Base-by-base conservation (phyloP, 92 coral and sea anemone species). In the Zoanthus solanderi region DNA sequence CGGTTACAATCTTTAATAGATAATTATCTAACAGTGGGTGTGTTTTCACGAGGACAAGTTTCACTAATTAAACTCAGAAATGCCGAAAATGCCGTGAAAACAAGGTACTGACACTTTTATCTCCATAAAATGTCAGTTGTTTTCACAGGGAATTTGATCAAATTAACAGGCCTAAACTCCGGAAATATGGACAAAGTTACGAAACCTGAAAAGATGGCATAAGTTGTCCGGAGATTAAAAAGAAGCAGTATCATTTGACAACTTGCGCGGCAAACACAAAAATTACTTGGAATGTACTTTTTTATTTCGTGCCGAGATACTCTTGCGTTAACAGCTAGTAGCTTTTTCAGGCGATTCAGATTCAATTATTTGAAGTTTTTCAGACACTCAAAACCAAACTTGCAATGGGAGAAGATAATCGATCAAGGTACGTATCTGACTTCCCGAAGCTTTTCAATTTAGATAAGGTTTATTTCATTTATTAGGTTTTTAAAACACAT, bases 171-270 rank as follows among this genome's bases (percentile, higher is more conserved):
- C 79, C 79, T 75, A 75, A 46, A 75, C 60, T 47, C 79, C 79
- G 57, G 58, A 75, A 75, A 75, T 75, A 75, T 3, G 79, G 61
- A 75, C 61, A 75, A 75, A 75, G 79, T 75, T 75, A 75, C 79
- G 79, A 75, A 75, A 75, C 79, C 79, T 75, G 79, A 75, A 75
- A 75, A 75, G 79, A 75, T 75, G 79, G 60, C 79, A 47, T 75
- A 75, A 75, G 60, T 75, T 75, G 79, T 75, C 79, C 79, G 79
- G 61, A 75, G 60, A 75, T 75, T 46, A 45, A 75, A 75, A 75
- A 75, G 9, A 75, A 75, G 56, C 79, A 75, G 12, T 75, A 75
- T 73, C 78, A 73, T 73, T 42, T 73, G 78, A 42, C 79, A 73
- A 73, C 56, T 45, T 73, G 78, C 58, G 34, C 14, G 15, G 79